These are phyloP conservation scores for Cistogaster globosa DNA, from an alignment of 2,888 invertebrate genomes.

Conservation along the genomic window DNA sequence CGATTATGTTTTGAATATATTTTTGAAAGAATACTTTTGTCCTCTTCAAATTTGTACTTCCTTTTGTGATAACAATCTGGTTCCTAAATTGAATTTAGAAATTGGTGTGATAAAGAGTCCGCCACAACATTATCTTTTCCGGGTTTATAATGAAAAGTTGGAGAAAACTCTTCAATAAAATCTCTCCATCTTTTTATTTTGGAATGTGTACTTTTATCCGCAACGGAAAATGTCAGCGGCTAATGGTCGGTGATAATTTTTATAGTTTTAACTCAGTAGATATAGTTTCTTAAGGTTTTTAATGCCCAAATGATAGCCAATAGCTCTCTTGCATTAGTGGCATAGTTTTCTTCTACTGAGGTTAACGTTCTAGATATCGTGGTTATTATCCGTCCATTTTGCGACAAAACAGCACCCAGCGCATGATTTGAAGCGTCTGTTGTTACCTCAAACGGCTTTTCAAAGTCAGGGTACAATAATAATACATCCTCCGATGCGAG, in stretches of 20 bases:
- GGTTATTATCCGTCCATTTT: constrained; percentile 10
- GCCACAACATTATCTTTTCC: constrained; percentile 33
- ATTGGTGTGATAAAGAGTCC: constrained; percentile 18
- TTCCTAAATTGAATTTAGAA: constrained; percentile 14
- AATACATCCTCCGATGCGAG: neutral
- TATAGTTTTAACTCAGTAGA: neutral
- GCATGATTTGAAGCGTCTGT: constrained; percentile 6
- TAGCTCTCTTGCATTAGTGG: constrained; percentile 24
- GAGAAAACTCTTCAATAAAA: neutral
- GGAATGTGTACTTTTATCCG: constrained; percentile 12
- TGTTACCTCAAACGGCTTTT: constrained; percentile 8
- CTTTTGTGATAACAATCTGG: constrained; percentile 5
- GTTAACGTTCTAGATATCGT: constrained; percentile 25
- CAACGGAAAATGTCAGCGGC: constrained; percentile 18
- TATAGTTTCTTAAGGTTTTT: neutral
- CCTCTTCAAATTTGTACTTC: neutral
- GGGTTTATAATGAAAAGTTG: constrained; percentile 10
- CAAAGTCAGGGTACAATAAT: neutral
- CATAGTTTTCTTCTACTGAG: constrained; percentile 13
- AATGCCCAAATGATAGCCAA: neutral
- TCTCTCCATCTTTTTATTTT: constrained; percentile 7
- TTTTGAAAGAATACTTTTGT: neutral
- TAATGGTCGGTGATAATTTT: constrained; percentile 21
- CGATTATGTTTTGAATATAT: neutral
- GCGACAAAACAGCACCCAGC: constrained; percentile 5